Base-by-base conservation (phyloP, 2,113 vertebrate genomes). In the Boulengerochromis microlepis region DNA sequence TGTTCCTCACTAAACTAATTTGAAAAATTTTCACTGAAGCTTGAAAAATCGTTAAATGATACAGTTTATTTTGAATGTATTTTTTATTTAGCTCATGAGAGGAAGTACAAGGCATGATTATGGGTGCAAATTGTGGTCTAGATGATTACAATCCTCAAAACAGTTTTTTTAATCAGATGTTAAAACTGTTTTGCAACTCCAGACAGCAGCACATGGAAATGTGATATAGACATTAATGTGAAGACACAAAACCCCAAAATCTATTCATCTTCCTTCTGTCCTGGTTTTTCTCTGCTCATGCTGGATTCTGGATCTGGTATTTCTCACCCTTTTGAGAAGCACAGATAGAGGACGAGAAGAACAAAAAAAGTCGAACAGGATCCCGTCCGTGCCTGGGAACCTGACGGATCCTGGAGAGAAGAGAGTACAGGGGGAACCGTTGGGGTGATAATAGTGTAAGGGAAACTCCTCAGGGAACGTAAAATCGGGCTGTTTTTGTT, bases 261-360 rank as follows among this genome's bases (percentile, higher is more conserved):
- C 71, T 19, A 31, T 76, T 29, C 24, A 42, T 3, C 2, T 26
- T 74, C 15, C 82, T n/a, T 81, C n/a, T 80, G 57, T 71, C 26
- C 26, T 16, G 61, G 6, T 76, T 29, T 83, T 26, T 85, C 85
- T 80, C 71, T 81, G 88, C 42, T 83, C 81, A 66, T 84, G 81
- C 90, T 71, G 80, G 82, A 66, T 84, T 82, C 90, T 71, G 81
- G n/a, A 42, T 93, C 89, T 91, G 93, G 83, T 95, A 97, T 97
- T 97, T 97, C 94, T 96, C 95, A 96, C 93, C 83, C 61, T 84
- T 91, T 59, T 94, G 95, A 93, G 91, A 93, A 90, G 81, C 64
- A 76, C 80, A 90, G 87, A 76, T 35, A 22, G 85, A 89, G 87
- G 89, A 92, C 50, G 24, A 86, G 89, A 83, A 38, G 18, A 86